Evolutionary conservation across 2,113 vertebrate species (phyloP).

Genomic region (Motacilla tschutschensis): DNA sequence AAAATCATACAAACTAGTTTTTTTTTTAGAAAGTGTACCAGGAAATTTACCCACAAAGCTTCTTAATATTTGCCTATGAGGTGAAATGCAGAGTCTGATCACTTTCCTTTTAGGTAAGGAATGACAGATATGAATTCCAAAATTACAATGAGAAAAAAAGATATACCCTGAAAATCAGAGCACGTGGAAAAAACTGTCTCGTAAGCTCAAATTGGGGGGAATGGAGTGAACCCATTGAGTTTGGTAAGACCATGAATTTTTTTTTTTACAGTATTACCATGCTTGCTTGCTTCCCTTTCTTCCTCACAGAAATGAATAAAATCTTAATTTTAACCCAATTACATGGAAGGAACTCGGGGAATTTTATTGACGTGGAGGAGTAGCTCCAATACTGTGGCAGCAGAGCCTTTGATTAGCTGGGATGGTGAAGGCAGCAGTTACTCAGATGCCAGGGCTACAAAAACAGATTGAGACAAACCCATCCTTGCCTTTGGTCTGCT

Average conservation of each 20-base stretch:
- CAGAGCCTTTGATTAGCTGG: neutral
- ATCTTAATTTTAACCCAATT: neutral
- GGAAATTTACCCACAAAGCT: neutral
- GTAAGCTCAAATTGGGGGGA: neutral
- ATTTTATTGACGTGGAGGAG: neutral
- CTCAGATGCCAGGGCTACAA: neutral
- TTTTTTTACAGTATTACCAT: neutral
- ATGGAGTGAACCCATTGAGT: conserved; percentile 49
- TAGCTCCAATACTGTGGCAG: neutral
- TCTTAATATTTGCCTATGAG: neutral
- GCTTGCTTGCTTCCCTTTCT: neutral
- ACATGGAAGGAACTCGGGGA: neutral
- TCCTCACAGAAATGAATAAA: neutral
- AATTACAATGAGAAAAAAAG: neutral
- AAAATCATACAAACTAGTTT: neutral
- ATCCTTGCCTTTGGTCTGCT: fast-evolving
- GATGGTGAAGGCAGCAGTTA: neutral
- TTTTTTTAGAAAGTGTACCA: neutral
- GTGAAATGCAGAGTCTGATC: neutral
- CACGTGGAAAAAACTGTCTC: fast-evolving
- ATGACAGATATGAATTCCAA: neutral
- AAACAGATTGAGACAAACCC: neutral
- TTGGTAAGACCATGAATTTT: conserved; percentile 29
- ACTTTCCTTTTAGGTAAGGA: conserved; percentile 14
- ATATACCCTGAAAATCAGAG: conserved; percentile 41